A percentile compares a stretch with the other conserved stretches of the same genome.
Conservation (phyloP, 1,140 invertebrate genomes). For the Drosophila grimshawi region DNA sequence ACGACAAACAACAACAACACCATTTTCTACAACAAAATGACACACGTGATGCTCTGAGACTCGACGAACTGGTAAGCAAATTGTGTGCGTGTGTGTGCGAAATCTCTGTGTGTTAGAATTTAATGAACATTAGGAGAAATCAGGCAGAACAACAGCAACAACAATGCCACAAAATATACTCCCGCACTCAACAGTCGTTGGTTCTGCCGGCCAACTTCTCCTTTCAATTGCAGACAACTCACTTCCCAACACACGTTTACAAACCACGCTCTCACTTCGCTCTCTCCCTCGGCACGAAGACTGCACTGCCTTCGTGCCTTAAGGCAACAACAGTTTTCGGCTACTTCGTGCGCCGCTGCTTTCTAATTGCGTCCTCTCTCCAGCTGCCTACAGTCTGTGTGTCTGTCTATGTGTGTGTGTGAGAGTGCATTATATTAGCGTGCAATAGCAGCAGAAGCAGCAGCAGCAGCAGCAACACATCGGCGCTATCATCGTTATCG, state of each 20-base stretch:
- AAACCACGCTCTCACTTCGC: constrained; percentile 9
- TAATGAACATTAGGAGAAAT: constrained; percentile 36
- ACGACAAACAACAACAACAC: constrained; percentile 29
- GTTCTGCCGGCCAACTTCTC: constrained; percentile 15
- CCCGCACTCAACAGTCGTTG: constrained; percentile 15
- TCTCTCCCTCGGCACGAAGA: constrained; percentile 57
- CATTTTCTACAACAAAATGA: constrained; percentile 62
- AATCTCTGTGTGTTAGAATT: constrained; percentile 23
- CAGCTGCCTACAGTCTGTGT: constrained; percentile 7
- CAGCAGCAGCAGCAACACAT: constrained; percentile 42
- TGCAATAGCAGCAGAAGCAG: constrained; percentile 53
- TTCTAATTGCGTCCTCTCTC: constrained; percentile 76
- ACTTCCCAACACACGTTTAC: constrained; percentile 23
- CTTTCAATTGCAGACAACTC: constrained; percentile 21
- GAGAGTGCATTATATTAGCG: constrained; percentile 75
- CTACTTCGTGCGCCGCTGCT: constrained; percentile 68
- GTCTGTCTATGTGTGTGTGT: constrained; percentile 31
- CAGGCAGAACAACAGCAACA: constrained; percentile 1
- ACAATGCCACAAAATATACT: constrained; percentile 1
- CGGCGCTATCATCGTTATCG: constrained; percentile 38
- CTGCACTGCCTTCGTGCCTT: constrained; percentile 57
- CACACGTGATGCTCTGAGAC: constrained; percentile 72
- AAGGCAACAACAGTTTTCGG: constrained; percentile 49
- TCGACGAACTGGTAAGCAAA: constrained; percentile 74
- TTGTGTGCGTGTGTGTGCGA: neutral